Base-by-base conservation (phyloP, 2,888 invertebrate species). In the Ochlodes sylvanus region DNA sequence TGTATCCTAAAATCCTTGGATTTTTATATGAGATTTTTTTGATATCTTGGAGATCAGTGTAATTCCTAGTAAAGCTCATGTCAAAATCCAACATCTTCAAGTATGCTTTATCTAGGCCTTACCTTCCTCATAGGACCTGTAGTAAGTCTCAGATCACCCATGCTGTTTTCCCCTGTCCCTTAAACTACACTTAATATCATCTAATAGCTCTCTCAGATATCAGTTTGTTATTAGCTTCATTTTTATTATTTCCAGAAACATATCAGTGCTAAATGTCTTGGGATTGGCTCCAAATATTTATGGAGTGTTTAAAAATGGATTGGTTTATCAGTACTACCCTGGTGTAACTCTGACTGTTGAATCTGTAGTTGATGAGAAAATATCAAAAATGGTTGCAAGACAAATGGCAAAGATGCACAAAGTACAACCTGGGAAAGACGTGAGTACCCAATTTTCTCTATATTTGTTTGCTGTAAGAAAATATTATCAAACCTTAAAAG, bases 251-350 rank as follows among this genome's bases (percentile, higher is more conserved):
- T 78, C 38, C 80, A 93, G 92, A 74, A 92, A 93, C 72, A 92
- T 92, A 67, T 90, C 89, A 77, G 83, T 81, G 41, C 78, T 93
- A 6, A 89, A 98, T 84, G 94, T 94, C 70, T 94, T 95, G 75
- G 97, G 97, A 17, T 94, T 97, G 77, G 98, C 98, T 55, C 97
- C 99, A 63, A 95, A 96, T 58, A 93, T 99, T 56, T 98, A 97
- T 92, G 98, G 97, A 60, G 96, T 96, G 57, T 99, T 99, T 89
- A 94, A 96, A 76, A 99, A 99, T 94, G 99, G 99, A 12, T 93
- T 99, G 74, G 97, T 97, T 50, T 99, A 99, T 87, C 96, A 98
- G 86, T 98, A 95, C 85, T 95, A 96, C 73, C 96, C 97, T 72
- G 99, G 99, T 56, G 94, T 94, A 70, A 97, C 97, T n/a, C 88